Conservation (phyloP, 1,140 invertebrate species). For the Bathynomus jamesi region DNA sequence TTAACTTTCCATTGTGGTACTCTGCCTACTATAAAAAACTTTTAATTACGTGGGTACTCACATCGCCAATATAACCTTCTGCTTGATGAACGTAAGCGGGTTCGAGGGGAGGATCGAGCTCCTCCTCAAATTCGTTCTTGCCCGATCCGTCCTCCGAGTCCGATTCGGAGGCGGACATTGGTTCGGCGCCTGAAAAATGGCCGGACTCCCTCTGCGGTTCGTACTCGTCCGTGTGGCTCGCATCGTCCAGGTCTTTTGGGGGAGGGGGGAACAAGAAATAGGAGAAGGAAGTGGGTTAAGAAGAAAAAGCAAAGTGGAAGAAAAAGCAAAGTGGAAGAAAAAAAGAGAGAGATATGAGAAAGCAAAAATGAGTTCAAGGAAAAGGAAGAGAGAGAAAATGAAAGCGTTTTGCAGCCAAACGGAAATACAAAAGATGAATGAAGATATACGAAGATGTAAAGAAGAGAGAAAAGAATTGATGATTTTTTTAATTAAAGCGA, state of each 20-base stretch:
- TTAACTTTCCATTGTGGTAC: too few species aligned
- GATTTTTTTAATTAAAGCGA: background rate
- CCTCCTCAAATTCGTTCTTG: slow-evolving; percentile 47
- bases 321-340: background rate
- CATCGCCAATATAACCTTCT: slow-evolving; percentile 34
- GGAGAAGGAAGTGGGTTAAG: background rate
- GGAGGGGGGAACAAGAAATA: slow-evolving; percentile 26
- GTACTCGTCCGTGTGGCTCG: slow-evolving; percentile 46
- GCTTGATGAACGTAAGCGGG: slow-evolving; percentile 31
- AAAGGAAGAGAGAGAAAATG: background rate
- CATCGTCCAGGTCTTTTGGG: slow-evolving; percentile 42
- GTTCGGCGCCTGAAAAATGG: slow-evolving; percentile 27
- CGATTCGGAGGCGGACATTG: slow-evolving; percentile 30
- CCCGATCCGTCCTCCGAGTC: slow-evolving; percentile 49
- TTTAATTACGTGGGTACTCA: slow-evolving; percentile 23
- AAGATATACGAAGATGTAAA: too few species aligned
- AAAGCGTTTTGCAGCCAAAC: too few species aligned
- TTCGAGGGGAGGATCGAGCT: slow-evolving; percentile 46
- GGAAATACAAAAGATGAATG: too few species aligned
- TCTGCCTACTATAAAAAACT: too few species aligned
- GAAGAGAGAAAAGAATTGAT: background rate
- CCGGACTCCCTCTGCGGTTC: slow-evolving; percentile 37
- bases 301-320: slow-evolving; percentile 2
- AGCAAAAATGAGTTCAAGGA: background rate
- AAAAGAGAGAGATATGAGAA: background rate